Percentiles rank a stretch among this genome's conserved stretches.
Conservation (phyloP, 1,140 invertebrate species). For the Tetramorium alpestre region DNA sequence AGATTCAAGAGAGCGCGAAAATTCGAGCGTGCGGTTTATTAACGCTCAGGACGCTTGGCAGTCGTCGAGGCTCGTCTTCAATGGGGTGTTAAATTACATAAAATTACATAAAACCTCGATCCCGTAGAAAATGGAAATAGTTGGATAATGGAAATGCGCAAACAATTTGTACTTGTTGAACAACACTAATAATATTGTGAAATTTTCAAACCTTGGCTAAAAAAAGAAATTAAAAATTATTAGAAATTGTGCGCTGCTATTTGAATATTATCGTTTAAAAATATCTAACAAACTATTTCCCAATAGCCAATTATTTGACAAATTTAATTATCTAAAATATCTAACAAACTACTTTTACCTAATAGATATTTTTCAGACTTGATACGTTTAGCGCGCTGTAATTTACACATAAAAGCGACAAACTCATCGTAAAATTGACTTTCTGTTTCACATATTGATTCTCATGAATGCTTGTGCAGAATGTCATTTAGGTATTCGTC, state of each 20-base stretch:
- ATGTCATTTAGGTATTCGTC: not conserved
- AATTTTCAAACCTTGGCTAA: not conserved
- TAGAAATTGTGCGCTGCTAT: too few relatives aligned
- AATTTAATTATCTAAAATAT: not conserved
- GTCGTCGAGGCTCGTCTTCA: not conserved
- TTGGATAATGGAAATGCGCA: not conserved
- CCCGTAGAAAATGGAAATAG: not conserved
- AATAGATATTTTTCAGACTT: not conserved
- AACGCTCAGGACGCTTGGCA: not conserved
- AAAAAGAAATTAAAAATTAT: not conserved
- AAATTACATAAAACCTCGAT: not conserved
- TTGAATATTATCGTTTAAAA: not conserved
- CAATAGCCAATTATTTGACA: slow-evolving; percentile 4
- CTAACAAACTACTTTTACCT: not conserved
- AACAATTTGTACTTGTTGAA: not conserved
- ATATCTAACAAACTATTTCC: not conserved
- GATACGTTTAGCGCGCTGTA: not conserved
- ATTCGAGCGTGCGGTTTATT: slow-evolving; percentile 42
- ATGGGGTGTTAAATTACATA: not conserved
- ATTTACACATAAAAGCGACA: not conserved
- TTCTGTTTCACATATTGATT: not conserved
- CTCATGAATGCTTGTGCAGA: not conserved
- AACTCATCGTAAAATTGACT: not conserved
- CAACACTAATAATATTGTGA: not conserved
- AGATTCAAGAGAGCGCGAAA: slow-evolving; percentile 42